phyloP scores from a whole-genome alignment of 1,140 invertebrate genomes.

The Leptopilina clavipes region DNA sequence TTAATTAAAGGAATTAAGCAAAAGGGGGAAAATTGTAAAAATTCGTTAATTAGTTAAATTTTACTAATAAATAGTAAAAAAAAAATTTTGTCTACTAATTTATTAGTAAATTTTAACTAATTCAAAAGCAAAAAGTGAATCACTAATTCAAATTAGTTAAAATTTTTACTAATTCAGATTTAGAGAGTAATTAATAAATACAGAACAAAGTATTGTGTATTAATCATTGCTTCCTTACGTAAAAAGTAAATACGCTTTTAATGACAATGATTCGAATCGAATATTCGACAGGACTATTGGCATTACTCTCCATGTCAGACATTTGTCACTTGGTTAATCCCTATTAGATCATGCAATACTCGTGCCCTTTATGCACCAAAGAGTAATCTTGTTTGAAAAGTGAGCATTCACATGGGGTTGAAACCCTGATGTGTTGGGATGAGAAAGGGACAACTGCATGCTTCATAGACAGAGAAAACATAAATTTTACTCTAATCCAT shows the following conservation, averaged over 20 bases:
- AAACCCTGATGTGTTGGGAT: not conserved
- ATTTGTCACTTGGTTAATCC: slow-evolving; percentile 60
- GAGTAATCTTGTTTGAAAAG: slow-evolving; percentile 56
- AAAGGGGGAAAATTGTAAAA: no score
- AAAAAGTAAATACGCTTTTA: slow-evolving; percentile 10
- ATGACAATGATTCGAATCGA: slow-evolving; percentile 5
- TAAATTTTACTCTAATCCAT: not conserved
- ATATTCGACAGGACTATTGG: slow-evolving; percentile 54
- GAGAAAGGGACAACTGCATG: not conserved
- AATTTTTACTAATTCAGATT: no score
- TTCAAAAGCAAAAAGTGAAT: no score
- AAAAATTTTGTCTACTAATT: no score
- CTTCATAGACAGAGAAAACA: not conserved
- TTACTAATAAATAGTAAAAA: no score
- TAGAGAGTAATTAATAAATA: no score
- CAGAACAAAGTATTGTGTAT: no score
- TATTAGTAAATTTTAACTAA: no score
- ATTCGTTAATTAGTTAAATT: no score
- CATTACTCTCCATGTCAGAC: slow-evolving; percentile 58
- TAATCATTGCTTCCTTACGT: not conserved
- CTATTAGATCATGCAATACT: slow-evolving; percentile 56
- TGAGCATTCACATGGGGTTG: slow-evolving; percentile 40
- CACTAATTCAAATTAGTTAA: no score
- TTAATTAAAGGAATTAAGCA: not conserved
- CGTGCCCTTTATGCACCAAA: slow-evolving; percentile 39